These are phyloP conservation scores for Zophobas atratus DNA, from an alignment of 1,140 invertebrate species.

Conservation along the genomic window DNA sequence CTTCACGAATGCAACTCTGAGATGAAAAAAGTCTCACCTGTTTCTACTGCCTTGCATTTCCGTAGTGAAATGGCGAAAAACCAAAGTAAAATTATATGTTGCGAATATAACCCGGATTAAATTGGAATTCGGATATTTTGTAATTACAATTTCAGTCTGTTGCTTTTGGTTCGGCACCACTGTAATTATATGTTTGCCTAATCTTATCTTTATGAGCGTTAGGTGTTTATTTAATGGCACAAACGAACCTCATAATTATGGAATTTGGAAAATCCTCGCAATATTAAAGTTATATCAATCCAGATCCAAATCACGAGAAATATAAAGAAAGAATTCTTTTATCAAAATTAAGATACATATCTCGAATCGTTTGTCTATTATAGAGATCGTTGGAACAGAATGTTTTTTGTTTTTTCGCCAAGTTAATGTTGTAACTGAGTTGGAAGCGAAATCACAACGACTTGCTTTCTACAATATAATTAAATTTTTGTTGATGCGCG, in stretches of 20 bases:
- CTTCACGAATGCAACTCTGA: too few relatives aligned
- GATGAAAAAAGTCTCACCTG: too few relatives aligned
- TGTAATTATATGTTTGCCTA: conserved; percentile 25
- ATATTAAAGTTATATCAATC: background rate
- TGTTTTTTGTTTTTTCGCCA: conserved; percentile 24
- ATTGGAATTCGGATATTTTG: conserved; percentile 23
- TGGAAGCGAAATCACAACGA: background rate
- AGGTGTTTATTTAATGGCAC: conserved; percentile 21
- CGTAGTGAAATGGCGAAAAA: background rate
- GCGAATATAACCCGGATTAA: conserved; percentile 22
- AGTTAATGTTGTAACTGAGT: conserved; percentile 10
- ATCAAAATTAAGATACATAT: conserved; percentile 27
- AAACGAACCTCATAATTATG: conserved; percentile 6
- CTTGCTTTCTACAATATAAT: background rate
- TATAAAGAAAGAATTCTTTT: conserved; percentile 3
- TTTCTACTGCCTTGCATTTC: too few relatives aligned
- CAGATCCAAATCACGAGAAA: background rate
- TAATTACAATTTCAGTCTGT: conserved; percentile 14
- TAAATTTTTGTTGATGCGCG: conserved; percentile 17
- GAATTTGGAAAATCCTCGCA: background rate
- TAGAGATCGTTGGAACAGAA: conserved; percentile 17
- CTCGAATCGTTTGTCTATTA: conserved; percentile 20
- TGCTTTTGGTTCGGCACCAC: background rate
- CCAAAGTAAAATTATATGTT: conserved; percentile 8
- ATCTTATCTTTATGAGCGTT: conserved; percentile 24